Evolutionary conservation across 2,113 vertebrate genomes (phyloP).

Genomic region (Psilopsiagon aurifrons): DNA sequence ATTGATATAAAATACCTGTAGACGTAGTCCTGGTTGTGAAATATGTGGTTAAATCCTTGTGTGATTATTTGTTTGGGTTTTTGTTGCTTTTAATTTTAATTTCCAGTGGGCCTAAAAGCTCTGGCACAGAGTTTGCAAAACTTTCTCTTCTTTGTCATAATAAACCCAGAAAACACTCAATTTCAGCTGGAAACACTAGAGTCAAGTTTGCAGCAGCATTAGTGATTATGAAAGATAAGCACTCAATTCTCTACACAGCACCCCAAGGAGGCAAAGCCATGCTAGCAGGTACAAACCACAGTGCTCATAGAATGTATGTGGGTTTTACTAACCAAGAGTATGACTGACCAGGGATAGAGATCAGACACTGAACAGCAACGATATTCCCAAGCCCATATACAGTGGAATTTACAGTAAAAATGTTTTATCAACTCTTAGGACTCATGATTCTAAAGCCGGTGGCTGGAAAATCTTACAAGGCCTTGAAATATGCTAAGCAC

Average conservation of each 20-base stretch:
- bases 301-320: not conserved
- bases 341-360: not conserved
- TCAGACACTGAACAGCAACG: not conserved
- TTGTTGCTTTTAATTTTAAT: not conserved
- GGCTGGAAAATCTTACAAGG: not conserved
- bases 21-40: not conserved
- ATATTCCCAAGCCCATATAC: not conserved
- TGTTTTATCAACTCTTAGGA: not conserved
- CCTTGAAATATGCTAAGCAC: not conserved
- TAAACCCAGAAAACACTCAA: not conserved
- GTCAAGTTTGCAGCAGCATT: not conserved
- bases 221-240: not conserved
- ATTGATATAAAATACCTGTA: slow-evolving; percentile 47
- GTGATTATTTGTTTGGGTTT: not conserved
- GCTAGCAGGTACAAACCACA: not conserved
- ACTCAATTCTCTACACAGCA: not conserved
- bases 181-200: not conserved
- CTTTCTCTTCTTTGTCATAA: not conserved
- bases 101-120: not conserved
- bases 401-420: not conserved
- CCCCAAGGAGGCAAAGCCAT: not conserved
- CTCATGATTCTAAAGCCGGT: not conserved
- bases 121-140: not conserved
- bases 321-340: not conserved
- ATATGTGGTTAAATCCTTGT: not conserved